Conservation (phyloP, 2,888 invertebrate species). For the Drosophila demipolita region DNA sequence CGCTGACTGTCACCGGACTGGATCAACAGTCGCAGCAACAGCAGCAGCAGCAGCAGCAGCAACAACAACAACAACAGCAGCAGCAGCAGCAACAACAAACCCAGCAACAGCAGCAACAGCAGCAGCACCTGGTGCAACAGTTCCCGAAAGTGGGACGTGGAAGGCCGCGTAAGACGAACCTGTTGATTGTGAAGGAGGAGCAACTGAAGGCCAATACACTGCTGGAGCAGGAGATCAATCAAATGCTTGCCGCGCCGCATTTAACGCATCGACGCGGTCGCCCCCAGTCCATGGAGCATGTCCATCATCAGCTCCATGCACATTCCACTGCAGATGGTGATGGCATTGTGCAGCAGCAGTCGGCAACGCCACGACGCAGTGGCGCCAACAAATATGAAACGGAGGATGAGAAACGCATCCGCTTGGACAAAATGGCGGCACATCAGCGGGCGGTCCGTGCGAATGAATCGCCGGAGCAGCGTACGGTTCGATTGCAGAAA, state of each 20-base stretch:
- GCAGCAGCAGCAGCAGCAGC: slow-evolving; percentile 73
- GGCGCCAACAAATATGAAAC: slow-evolving; percentile 84
- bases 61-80: slow-evolving; percentile 74
- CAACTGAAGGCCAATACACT: slow-evolving; percentile 83
- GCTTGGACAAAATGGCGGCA: slow-evolving; percentile 84
- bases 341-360: slow-evolving; percentile 26
- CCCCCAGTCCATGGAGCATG: slow-evolving; percentile 63
- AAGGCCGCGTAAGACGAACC: slow-evolving; percentile 82
- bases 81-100: slow-evolving; percentile 81
- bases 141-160: slow-evolving; percentile 84
- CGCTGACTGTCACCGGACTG: slow-evolving; percentile 59
- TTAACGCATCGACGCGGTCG: slow-evolving; percentile 77
- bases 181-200: slow-evolving; percentile 60
- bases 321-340: slow-evolving; percentile 78
- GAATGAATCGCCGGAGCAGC: slow-evolving; percentile 84
- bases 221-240: slow-evolving; percentile 84
- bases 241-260: slow-evolving; percentile 81
- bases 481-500: slow-evolving; percentile 82
- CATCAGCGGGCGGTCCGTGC: slow-evolving; percentile 84
- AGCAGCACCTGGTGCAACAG: slow-evolving; percentile 80
- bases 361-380: slow-evolving; percentile 74
- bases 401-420: slow-evolving; percentile 83
- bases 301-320: slow-evolving; percentile 68
- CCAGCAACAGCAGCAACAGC: slow-evolving; percentile 66
- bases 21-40: slow-evolving; percentile 77